Evolutionary conservation across 2,888 invertebrate species (phyloP).

Genomic region (Nomada lathburiana): DNA sequence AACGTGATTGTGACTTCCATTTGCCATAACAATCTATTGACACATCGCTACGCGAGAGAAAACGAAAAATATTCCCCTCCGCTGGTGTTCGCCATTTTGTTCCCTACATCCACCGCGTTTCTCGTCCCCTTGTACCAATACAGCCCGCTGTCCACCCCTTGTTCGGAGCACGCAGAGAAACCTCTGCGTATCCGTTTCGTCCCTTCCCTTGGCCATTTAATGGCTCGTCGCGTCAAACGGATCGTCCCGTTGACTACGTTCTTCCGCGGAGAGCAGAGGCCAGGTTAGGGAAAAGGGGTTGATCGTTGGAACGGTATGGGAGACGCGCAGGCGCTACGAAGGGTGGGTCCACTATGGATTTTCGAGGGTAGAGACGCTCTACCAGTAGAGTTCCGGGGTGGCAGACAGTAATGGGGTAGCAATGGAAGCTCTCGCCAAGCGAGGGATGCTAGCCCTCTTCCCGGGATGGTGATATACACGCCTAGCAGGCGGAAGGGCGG

Average conservation of each 20-base stretch:
- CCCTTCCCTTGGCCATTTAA: conserved; percentile 33
- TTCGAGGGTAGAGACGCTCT: conserved; percentile 81
- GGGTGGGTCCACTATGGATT: conserved; percentile 84
- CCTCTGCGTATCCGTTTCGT: conserved; percentile 40
- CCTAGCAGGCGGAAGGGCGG: conserved; percentile 26
- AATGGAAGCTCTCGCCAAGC: conserved; percentile 67
- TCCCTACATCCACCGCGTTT: background rate
- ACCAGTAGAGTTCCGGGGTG: conserved; percentile 80
- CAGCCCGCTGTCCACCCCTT: background rate
- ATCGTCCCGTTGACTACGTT: conserved; percentile 70
- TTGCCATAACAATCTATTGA: too few relatives aligned
- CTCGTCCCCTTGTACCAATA: conserved; percentile 6
- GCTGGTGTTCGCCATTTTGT: conserved; percentile 48
- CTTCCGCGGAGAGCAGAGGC: conserved; percentile 44
- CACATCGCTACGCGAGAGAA: too few relatives aligned
- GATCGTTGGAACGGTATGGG: conserved; percentile 66
- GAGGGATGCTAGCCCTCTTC: conserved; percentile 59
- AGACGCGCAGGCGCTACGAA: conserved; percentile 80
- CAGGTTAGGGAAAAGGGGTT: conserved; percentile 42
- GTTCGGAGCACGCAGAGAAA: conserved; percentile 11
- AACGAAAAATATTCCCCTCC: conserved; percentile 11
- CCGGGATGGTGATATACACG: conserved; percentile 59
- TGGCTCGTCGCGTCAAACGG: conserved; percentile 42
- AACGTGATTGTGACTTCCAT: background rate
- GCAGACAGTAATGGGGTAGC: conserved; percentile 73